Percentiles rank a stretch among this genome's conserved stretches.
Evolutionary conservation across 2,797 vertebrate genomes (phyloP).

Genomic region (Fistularia commersonii): DNA sequence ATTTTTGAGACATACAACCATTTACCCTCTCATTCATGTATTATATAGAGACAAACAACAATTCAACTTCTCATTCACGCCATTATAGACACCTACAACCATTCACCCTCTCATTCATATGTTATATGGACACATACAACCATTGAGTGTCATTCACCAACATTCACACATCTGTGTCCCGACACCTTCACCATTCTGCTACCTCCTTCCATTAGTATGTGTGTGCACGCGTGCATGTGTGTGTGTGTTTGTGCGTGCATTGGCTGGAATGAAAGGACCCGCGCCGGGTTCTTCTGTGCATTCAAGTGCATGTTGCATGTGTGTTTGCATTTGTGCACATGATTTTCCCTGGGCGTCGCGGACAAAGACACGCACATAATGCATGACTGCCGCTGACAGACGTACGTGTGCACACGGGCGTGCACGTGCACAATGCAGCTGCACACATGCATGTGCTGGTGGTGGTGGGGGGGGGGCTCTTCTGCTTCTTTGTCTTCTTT

Average conservation of each 20-base stretch:
- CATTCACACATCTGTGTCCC: neutral
- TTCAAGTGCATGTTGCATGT: constrained; percentile 38
- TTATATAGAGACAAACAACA: no score
- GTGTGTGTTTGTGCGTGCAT: constrained; percentile 15
- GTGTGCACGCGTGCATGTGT: constrained; percentile 9
- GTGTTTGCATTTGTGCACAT: constrained; percentile 25
- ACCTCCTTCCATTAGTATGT: neutral
- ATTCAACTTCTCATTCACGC: no score
- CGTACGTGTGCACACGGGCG: neutral
- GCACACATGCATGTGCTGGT: no score
- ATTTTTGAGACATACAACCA: no score
- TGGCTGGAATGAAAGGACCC: constrained; percentile 31
- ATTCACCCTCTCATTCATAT: no score
- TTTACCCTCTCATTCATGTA: no score
- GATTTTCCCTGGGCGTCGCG: constrained; percentile 33
- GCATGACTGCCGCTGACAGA: constrained; percentile 48
- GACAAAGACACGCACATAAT: constrained; percentile 37
- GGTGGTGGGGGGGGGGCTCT: no score
- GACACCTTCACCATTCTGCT: neutral
- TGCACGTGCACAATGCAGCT: constrained; percentile 2
- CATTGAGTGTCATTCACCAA: neutral
- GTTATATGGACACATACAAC: neutral
- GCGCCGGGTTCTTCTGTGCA: constrained; percentile 23
- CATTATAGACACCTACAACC: no score
- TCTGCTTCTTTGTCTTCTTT: no score